These are phyloP conservation scores for Pollenia angustigena DNA, from an alignment of 2,888 invertebrate genomes.

Conservation along the genomic window DNA sequence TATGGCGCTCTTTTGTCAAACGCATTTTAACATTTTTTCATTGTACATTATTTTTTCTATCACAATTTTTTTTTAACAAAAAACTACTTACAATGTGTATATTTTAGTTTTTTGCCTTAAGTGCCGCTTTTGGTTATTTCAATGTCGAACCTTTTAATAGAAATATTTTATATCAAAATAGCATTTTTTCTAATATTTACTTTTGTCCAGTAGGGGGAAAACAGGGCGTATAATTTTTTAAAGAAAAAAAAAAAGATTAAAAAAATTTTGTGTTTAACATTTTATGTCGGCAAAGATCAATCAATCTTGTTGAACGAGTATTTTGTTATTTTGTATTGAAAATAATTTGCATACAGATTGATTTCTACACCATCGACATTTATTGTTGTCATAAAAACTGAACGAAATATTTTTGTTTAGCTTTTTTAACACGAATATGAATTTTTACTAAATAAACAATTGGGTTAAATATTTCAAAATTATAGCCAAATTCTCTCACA, in stretches of 20 bases:
- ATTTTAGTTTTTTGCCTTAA: slow-evolving; percentile 59
- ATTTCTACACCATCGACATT: slow-evolving; percentile 57
- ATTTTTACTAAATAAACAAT: slow-evolving; percentile 38
- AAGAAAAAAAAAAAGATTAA: slow-evolving; percentile 2
- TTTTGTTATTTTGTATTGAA: slow-evolving; percentile 63
- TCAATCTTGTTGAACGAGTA: slow-evolving; percentile 39
- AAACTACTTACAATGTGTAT: slow-evolving; percentile 31
- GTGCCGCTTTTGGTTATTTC: slow-evolving; percentile 59
- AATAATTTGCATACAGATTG: slow-evolving; percentile 72
- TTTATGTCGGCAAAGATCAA: slow-evolving; percentile 72
- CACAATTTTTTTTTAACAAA: slow-evolving; percentile 18
- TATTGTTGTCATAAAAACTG: slow-evolving; percentile 24
- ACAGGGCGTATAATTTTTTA: slow-evolving; percentile 52
- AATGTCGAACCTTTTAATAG: slow-evolving; percentile 56
- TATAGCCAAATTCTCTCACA: slow-evolving; percentile 25
- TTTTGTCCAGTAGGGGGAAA: slow-evolving; percentile 66
- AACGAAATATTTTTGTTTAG: slow-evolving; percentile 40
- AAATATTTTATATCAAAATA: slow-evolving; percentile 63
- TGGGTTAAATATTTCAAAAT: slow-evolving; percentile 32
- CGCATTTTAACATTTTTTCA: slow-evolving; percentile 43
- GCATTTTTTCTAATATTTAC: neutral
- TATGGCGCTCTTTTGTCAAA: slow-evolving; percentile 67
- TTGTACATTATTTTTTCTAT: slow-evolving; percentile 37
- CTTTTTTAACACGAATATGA: slow-evolving; percentile 53
- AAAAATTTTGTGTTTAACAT: slow-evolving; percentile 57